Evolutionary conservation across 2,888 invertebrate species (phyloP).

Genomic region (Linnaemya tessellans): DNA sequence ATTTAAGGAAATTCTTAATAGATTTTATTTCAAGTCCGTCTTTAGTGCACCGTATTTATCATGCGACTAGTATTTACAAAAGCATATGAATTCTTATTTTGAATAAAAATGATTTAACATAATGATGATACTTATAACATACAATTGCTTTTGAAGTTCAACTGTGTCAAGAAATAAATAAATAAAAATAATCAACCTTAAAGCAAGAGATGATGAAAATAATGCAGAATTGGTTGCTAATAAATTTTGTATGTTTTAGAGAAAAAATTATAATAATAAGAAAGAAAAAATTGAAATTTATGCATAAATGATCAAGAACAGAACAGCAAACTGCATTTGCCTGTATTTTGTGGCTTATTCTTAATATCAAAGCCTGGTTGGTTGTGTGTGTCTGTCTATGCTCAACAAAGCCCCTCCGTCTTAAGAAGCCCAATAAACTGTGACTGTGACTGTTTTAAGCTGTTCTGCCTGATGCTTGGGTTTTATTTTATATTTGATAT

Average conservation of each 20-base stretch:
- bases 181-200: slow-evolving; percentile 32
- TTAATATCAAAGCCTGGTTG: slow-evolving; percentile 37
- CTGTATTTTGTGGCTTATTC: slow-evolving; percentile 57
- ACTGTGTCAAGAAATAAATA: slow-evolving; percentile 29
- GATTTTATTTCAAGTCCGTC: too few relatives aligned
- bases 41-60: background rate
- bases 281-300: slow-evolving; percentile 67
- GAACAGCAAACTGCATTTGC: slow-evolving; percentile 52
- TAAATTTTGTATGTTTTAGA: slow-evolving; percentile 44
- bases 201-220: slow-evolving; percentile 63
- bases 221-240: slow-evolving; percentile 65
- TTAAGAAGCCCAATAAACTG: slow-evolving; percentile 33
- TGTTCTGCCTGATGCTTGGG: slow-evolving; percentile 56
- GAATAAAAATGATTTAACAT: slow-evolving; percentile 59
- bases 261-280: slow-evolving; percentile 2
- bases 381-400: slow-evolving; percentile 9
- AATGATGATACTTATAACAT: slow-evolving; percentile 59
- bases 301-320: slow-evolving; percentile 65
- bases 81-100: background rate
- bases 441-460: background rate
- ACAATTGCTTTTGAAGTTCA: slow-evolving; percentile 61
- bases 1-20: too few relatives aligned
- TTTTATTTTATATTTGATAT: slow-evolving; percentile 29
- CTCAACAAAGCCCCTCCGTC: slow-evolving; percentile 29
- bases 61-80: background rate